phyloP scores from a whole-genome alignment of 2,113 vertebrate species.

The Ictalurus furcatus region DNA sequence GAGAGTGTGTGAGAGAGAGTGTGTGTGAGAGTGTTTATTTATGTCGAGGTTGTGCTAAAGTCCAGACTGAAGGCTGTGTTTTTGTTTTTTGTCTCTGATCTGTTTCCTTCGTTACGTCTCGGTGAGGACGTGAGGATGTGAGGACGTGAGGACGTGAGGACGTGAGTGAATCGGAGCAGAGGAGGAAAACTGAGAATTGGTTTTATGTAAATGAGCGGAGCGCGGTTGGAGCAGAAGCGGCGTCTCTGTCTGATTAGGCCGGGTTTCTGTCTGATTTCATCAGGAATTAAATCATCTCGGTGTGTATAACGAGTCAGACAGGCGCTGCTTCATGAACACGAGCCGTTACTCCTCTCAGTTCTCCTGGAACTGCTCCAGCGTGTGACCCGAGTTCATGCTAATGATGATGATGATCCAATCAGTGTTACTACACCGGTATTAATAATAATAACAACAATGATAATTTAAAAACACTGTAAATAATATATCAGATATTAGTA shows the following conservation, averaged over 20 bases:
- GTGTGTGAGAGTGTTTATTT: too few species aligned
- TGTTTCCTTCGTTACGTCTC: not conserved
- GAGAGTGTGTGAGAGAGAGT: too few species aligned
- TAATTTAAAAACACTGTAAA: too few species aligned
- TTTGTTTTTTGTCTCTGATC: not conserved
- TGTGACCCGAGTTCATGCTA: not conserved
- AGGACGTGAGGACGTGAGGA: too few species aligned
- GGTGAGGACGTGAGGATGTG: too few species aligned
- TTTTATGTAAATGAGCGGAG: not conserved
- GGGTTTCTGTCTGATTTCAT: not conserved
- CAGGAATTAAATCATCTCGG: not conserved
- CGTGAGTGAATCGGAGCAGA: not conserved
- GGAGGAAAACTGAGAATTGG: not conserved
- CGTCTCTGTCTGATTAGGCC: not conserved
- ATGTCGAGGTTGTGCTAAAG: not conserved
- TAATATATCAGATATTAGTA: too few species aligned
- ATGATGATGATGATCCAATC: not conserved
- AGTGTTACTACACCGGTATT: not conserved
- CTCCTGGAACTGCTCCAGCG: not conserved
- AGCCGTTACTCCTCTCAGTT: not conserved
- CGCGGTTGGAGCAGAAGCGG: not conserved
- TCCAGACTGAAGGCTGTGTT: not conserved
- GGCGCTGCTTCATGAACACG: not conserved
- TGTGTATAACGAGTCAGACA: not conserved
- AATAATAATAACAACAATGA: not conserved